Base-by-base conservation (phyloP, 2,797 vertebrate genomes). In the Pygocentrus nattereri region DNA sequence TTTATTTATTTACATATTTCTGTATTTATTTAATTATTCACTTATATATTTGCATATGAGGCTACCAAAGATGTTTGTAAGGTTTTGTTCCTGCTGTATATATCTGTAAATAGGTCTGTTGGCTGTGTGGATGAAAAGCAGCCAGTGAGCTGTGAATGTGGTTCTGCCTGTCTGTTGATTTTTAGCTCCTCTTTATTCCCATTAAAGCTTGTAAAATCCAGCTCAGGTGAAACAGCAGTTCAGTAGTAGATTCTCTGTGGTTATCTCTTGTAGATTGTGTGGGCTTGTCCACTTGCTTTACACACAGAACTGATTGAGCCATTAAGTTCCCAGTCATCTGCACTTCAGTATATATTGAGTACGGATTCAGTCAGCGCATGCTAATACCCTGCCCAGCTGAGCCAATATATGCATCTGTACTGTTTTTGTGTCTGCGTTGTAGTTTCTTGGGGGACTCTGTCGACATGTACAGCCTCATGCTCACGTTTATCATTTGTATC, bases 321-420 rank as follows among this genome's bases (percentile, higher is more conserved):
- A 18, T n/a, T 21, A 18, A 72, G 18, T 13, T 38, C 11, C 1
- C 23, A 12, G 25, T 30, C 41, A 7, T 31, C 27, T 21, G 69
- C 16, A 19, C 13, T n/a, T 34, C 8, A 38, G 13, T 6, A 73
- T 30, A 23, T 25, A 70, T 30, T 11, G 18, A n/a, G 25, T 10
- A 18, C 19, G 27, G 70, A 73, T 31, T 72, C 25, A 54, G 25
- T 72, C 69, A 72, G 49, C 52, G 70, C 70, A n/a, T 73, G 50
- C 67, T 5, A 56, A 27, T 41, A 27, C 34, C 54, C 34, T 80
- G 65, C 70, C 49, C 52, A 72, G 61, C 68, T 70, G 76, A 73
- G 79, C 69, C 58, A 70, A 13, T 64, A 19, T 58, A 19, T 30
- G 21, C 54, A 71, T 72, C 8, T 72, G 50, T 67, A 61, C 75